phyloP scores from a whole-genome alignment of 30 jellyfish, hydroid and myxozoan genomes.

The Cassiopea andromeda region DNA sequence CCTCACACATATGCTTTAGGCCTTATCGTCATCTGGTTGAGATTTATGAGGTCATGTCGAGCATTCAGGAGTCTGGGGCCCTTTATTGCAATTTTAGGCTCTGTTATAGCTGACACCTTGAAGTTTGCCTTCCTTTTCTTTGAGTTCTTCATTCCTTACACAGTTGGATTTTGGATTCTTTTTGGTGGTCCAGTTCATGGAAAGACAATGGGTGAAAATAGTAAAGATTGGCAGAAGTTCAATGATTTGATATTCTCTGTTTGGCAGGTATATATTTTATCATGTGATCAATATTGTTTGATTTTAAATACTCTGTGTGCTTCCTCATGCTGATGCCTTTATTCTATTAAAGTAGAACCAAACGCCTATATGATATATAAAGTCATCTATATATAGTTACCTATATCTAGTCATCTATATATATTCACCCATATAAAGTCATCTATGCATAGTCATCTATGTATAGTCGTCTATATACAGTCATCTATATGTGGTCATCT shows the following conservation, averaged over 20 bases:
- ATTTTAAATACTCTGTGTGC: too few relatives aligned
- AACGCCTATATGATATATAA: too few relatives aligned
- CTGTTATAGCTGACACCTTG: constrained; percentile 96
- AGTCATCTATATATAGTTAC: too few relatives aligned
- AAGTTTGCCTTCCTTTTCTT: constrained; percentile 96
- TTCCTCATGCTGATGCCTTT: too few relatives aligned
- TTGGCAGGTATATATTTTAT: constrained; percentile 78
- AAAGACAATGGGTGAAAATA: constrained; percentile 76
- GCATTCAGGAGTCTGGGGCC: constrained; percentile 99
- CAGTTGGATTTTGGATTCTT: constrained; percentile 98
- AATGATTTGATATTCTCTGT: constrained; percentile 94
- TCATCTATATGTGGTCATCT: too few relatives aligned
- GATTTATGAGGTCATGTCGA: constrained; percentile 98
- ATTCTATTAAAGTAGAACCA: too few relatives aligned
- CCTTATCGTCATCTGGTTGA: constrained; percentile 93
- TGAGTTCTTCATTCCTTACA: constrained; percentile 98
- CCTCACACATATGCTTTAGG: constrained; percentile 93
- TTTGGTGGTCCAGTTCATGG: constrained; percentile 95
- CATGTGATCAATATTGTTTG: not conserved
- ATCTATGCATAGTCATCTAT: too few relatives aligned
- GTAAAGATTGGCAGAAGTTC: constrained; percentile 82
- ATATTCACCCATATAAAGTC: too few relatives aligned
- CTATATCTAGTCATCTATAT: too few relatives aligned
- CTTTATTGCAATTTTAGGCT: constrained; percentile 93
- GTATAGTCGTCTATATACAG: too few relatives aligned